Base-by-base conservation (phyloP, 1,140 invertebrate genomes). In the Dendrolimus kikuchii region DNA sequence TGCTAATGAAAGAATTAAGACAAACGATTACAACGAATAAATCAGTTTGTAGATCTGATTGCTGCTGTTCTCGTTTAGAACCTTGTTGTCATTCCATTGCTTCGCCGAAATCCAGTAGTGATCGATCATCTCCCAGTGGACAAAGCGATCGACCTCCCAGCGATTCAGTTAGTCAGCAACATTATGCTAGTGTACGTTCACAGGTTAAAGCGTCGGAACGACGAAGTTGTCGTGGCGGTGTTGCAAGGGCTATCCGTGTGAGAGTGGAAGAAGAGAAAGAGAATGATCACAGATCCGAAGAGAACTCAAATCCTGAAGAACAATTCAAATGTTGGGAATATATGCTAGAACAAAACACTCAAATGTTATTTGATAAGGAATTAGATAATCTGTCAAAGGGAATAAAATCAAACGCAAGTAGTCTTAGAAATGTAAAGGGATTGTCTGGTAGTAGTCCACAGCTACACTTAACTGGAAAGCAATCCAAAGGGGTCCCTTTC, bases 251-350 rank as follows among this genome's bases (percentile, higher is more conserved):
- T 7, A 88, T 89, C 39, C 75, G 88, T 51, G 68, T 86, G 54
- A 66, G 89, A 60, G 88, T 89, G 10, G 91, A 92, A 67, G 90
- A 91, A 69, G 89, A 90, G 42, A 87, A 89, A 62, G 91, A 90
- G 66, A 90, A 90, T 46, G 90, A 91, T 52, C 90, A 91, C 83
- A 93, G 77, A 57, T 66, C 61, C 7, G 83, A 85, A 39, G 81
- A 82, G 39, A 9, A 67, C 36, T 60, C 72, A 0, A 73, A 70
- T 37, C 94, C 93, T 5, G 95, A 96, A 63, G 95, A 97, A 71
- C 95, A 96, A 72, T 95, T 95, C 68, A 94, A 95, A 62, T 96
- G 95, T 67, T 97, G 95, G 95, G 95, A 97, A 65, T 97, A 96
- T 68, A 96, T 96, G 94, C 75, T 97, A 10, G 95, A 96, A 70